Base-by-base conservation (phyloP, 1,140 invertebrate genomes). In the Ctenoplectra terminalis region DNA sequence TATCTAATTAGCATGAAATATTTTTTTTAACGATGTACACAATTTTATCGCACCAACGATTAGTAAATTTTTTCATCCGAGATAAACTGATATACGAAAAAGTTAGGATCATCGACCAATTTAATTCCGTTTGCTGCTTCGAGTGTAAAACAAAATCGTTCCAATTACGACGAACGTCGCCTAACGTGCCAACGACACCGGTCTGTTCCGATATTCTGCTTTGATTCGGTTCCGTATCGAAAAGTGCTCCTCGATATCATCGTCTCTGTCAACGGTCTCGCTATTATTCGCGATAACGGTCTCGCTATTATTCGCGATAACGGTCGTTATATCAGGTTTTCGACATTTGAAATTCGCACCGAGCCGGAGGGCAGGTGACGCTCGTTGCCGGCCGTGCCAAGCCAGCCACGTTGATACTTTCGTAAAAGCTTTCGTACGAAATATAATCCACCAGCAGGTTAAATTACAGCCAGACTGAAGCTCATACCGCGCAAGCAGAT, bases 151-250 rank as follows among this genome's bases (percentile, higher is more conserved):
- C 11, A 4, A 29, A 48, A 60, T 71, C 23, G 3, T 7, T 6
- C 17, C 26, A 54, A 78, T 75, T 66, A 26, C 40, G 54, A 60
- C 2, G 20, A 50, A 34, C 76, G 66, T 50, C 37, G 54, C n/a
- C 26, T 54, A 43, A 73, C 56, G 69, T 60, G n/a, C n/a, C n/a
- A n/a, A n/a, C n/a, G n/a, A n/a, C n/a, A 37, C n/a, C 48, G 9
- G 3, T 72, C 80, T 71, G 82, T 83, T 89, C 86, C 88, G 87
- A 92, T 90, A 88, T 85, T 85, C 73, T 82, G 81, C 87, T 90
- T 89, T 89, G 86, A 88, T 80, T 67, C 48, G 61, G 66, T 63
- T 46, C n/a, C 50, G 52, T 66, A n/a, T 46, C 64, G 64, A 78
- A 78, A 76, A 74, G 63, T 85, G 79, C 69, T 78, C 73, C 79